Evolutionary conservation across 2,797 vertebrate species (phyloP).

Genomic region (Gymnodraco acuticeps): DNA sequence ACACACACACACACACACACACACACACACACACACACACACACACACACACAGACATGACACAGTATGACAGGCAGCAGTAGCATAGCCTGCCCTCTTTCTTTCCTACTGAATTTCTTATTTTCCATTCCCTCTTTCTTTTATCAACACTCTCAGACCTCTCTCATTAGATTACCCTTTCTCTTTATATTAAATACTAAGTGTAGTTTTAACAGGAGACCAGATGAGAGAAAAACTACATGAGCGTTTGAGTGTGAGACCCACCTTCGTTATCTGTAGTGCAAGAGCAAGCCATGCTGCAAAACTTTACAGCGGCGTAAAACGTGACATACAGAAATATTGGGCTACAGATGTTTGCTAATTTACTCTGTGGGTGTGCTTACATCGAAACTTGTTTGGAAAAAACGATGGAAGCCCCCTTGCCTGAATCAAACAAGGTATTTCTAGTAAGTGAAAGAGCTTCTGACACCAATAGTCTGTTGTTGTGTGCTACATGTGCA

Average conservation of each 20-base stretch:
- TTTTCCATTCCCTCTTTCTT: not conserved
- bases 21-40: conserved; percentile 23
- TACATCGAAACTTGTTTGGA: no score
- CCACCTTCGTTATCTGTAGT: no score
- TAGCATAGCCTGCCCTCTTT: conserved; percentile 54
- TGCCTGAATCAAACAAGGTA: no score
- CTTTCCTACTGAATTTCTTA: conserved; percentile 13
- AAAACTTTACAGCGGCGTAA: no score
- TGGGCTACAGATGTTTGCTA: no score
- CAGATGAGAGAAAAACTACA: not conserved
- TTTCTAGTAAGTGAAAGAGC: no score
- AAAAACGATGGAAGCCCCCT: no score
- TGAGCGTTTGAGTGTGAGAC: not conserved
- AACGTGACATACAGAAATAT: no score
- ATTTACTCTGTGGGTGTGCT: no score
- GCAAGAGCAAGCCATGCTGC: no score
- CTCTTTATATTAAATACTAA: conserved; percentile 6
- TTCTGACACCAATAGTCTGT: no score
- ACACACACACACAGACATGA: conserved; percentile 63
- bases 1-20: not conserved
- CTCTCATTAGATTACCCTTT: not conserved
- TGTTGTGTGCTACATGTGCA: no score
- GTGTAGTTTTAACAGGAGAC: not conserved
- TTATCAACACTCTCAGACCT: not conserved
- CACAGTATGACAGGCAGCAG: conserved; percentile 71